These are phyloP conservation scores for Dipodomys spectabilis DNA, from an alignment of 2,113 vertebrate species.

Conservation along the genomic window DNA sequence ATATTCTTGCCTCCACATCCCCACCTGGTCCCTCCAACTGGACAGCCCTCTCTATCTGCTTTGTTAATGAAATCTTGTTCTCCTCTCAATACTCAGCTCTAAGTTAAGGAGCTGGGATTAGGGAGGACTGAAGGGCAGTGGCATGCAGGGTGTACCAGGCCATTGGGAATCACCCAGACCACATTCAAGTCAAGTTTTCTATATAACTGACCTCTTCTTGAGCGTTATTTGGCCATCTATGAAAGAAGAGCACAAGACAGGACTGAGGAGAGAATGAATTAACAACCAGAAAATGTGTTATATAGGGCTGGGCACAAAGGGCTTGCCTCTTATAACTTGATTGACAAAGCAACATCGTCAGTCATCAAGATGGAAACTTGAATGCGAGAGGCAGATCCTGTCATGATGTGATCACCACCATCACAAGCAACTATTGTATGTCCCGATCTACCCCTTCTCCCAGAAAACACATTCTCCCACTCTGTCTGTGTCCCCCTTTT, in stretches of 20 bases:
- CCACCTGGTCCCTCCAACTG: not conserved
- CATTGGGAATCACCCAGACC: not conserved
- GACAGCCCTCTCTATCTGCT: not conserved
- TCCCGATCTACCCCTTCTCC: not conserved
- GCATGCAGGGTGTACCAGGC: too few relatives aligned
- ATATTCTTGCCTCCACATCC: not conserved
- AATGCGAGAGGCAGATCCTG: not conserved
- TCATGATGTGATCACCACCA: not conserved
- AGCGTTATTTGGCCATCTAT: not conserved
- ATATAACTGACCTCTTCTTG: not conserved
- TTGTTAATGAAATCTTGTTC: slow-evolving; percentile 1
- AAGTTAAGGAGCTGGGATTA: not conserved
- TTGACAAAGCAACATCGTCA: not conserved
- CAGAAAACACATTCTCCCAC: not conserved
- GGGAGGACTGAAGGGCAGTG: not conserved
- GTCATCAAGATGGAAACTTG: not conserved
- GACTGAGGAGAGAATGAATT: not conserved
- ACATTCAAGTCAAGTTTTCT: not conserved
- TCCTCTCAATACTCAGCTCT: not conserved
- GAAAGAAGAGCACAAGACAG: not conserved
- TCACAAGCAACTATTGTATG: not conserved
- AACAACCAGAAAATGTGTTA: not conserved
- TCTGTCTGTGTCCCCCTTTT: not conserved
- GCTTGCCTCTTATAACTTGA: not conserved
- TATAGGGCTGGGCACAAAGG: not conserved